Base-by-base conservation (phyloP, 1,140 invertebrate species). In the Lanistes nyassanus region DNA sequence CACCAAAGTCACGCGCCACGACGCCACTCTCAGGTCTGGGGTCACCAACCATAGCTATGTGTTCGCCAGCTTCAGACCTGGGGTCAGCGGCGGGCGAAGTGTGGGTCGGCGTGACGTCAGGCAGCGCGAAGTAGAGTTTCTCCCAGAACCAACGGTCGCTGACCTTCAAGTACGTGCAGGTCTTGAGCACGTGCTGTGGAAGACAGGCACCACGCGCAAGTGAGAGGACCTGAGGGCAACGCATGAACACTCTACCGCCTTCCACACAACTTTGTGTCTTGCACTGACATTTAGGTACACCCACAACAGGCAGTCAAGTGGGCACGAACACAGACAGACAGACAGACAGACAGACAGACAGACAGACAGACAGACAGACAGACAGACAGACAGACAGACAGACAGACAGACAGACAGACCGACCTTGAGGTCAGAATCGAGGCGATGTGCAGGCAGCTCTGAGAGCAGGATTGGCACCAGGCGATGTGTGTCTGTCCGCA, bases 91-190 rank as follows among this genome's bases (percentile, higher is more conserved):
- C 69, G 55, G 11, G 69, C 39, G 39, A 42, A 13, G 6, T 13
- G 39, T 42, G 6, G 13, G 42, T 16, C 9, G 42, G 19, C 29
- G 29, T 56, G 23, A 75, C 67, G 34, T 80, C 67, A 26, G 96
- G 96, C 84, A 98, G 89, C 37, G 95, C 95, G 87, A 96, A 98
- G 79, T 93, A 93, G 42, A 98, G 90, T 88, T 97, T 97, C 84
- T 97, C 95, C 96, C 96, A 98, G 88, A 98, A 98, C 60, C 95
- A 90, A 85, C 95, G 96, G 66, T 84, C 79, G 56, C 91, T 86
- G 90, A 91, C 92, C 53, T 90, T 85, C 21, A 93, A 86, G 83
- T 93, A 93, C 64, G 92, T 91, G 76, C 92, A 91, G 0, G 92
- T 93, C 82, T 92, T 92, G 72, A 83, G n/a, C 51, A 82, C 81